Base-by-base conservation (phyloP, 2,888 invertebrate genomes). In the Hipparchia sbordonii region DNA sequence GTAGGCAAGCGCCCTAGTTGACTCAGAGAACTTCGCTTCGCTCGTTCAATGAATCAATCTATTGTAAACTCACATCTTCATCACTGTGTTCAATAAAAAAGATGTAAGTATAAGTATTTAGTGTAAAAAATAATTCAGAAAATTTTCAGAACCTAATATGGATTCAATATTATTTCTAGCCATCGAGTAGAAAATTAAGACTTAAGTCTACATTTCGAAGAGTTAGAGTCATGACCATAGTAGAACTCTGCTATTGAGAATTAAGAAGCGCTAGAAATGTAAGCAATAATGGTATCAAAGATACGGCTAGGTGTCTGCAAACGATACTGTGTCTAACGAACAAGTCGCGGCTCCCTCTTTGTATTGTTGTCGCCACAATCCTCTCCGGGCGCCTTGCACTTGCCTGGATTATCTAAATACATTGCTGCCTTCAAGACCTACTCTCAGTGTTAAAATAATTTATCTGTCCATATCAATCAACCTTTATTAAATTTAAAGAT, bases 321-420 rank as follows among this genome's bases (percentile, higher is more conserved):
- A 68, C 68, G 51, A 68, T 68, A 68, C 46, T 60, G 51, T 33
- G 39, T 60, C 51, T 68, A 68, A 60, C 51, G 67, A 46, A 45
- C 68, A 67, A 67, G 48, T 52, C 61, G 69, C 59, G 51, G 33
- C 61, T 48, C 8, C 48, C 68, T 52, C 61, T 52, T 62, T 70
- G 54, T 62, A 62, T 54, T 70, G 33, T 61, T 60, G 70, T 62
- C 45, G 12, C 39, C 62, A 46, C 62, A 70, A 70, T 70, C 70
- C 54, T 45, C 74, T 72, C 74, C 72, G 78, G 78, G 77, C 77
- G 76, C 76, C 77, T 80, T 79, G 78, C 80, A 77, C 79, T 79
- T 77, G 79, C 79, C 72, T 74, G 75, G 78, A 79, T 81, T 78
- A 80, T 77, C 80, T 74, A 78, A 78, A 78, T 77, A 76, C 75